Conservation (phyloP, 2,888 invertebrate genomes). For the Scaptomyza cyrtandrae region DNA sequence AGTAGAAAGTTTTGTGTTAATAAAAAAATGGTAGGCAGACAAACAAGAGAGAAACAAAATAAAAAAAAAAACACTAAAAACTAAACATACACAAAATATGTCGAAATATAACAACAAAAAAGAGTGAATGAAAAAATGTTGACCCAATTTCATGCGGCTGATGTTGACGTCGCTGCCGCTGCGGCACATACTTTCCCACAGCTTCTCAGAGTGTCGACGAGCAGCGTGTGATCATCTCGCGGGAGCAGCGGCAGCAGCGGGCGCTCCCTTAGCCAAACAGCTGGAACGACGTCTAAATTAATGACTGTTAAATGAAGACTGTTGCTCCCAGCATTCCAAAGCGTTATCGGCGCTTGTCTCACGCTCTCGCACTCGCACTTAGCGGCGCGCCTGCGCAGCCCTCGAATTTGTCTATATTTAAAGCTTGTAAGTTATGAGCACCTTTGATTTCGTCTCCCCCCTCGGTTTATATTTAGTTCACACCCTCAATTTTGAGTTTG, state of each 20-base stretch:
- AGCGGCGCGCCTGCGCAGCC: slow-evolving; percentile 52
- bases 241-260: slow-evolving; percentile 49
- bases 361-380: slow-evolving; percentile 7
- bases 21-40: slow-evolving; percentile 56
- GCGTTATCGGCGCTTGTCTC: slow-evolving; percentile 48
- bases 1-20: slow-evolving; percentile 78
- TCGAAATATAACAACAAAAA: slow-evolving; percentile 75
- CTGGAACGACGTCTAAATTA: slow-evolving; percentile 80
- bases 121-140: slow-evolving; percentile 84
- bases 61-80: slow-evolving; percentile 63
- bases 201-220: slow-evolving; percentile 55
- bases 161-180: slow-evolving; percentile 27
- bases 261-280: slow-evolving; percentile 70
- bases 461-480: slow-evolving; percentile 51
- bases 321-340: slow-evolving; percentile 63
- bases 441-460: slow-evolving; percentile 42
- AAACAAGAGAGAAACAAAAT: slow-evolving; percentile 39
- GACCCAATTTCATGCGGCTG: slow-evolving; percentile 79
- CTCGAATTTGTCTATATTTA: slow-evolving; percentile 39
- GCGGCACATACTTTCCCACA: slow-evolving; percentile 73
- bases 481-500: slow-evolving; percentile 26
- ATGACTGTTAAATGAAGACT: slow-evolving; percentile 80
- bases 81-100: slow-evolving; percentile 74
- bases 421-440: slow-evolving; percentile 36
- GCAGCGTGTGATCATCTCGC: slow-evolving; percentile 74